Evolutionary conservation across 2,113 vertebrate genomes (phyloP).

Genomic region (Polypterus bichir): DNA sequence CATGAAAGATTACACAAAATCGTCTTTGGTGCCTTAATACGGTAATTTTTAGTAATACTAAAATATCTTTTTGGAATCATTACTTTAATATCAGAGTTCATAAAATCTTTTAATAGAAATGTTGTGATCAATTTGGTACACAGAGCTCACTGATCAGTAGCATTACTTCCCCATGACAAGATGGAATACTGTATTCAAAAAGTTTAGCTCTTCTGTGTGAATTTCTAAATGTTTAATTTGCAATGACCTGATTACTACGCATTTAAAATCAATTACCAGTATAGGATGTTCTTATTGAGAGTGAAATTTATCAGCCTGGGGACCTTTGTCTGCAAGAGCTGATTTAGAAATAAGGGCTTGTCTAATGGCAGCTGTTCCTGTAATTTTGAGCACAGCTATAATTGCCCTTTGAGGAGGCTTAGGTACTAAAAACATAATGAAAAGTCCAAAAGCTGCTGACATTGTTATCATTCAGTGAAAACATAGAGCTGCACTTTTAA

Average conservation of each 20-base stretch:
- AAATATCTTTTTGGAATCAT: no score
- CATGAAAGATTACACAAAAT: no score
- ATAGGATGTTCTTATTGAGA: neutral
- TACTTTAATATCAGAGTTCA: no score
- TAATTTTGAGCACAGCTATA: neutral
- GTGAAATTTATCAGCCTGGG: neutral
- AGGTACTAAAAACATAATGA: neutral
- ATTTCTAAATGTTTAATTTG: no score
- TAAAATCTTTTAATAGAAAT: no score
- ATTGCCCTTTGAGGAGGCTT: neutral
- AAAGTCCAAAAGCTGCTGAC: slow-evolving; percentile 3
- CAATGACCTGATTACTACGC: neutral
- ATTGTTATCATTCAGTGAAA: neutral
- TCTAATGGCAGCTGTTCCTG: neutral
- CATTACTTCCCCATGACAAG: no score
- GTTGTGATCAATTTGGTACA: no score
- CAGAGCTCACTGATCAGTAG: no score
- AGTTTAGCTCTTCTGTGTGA: no score
- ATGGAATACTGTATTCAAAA: no score
- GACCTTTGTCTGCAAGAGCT: neutral
- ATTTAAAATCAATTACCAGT: neutral
- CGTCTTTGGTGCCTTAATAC: no score
- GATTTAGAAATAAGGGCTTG: neutral
- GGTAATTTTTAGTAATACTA: no score
- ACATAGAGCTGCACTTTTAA: neutral